Evolutionary conservation across 2,888 invertebrate genomes (phyloP).

Genomic region (Prosopocoilus inquinatus): DNA sequence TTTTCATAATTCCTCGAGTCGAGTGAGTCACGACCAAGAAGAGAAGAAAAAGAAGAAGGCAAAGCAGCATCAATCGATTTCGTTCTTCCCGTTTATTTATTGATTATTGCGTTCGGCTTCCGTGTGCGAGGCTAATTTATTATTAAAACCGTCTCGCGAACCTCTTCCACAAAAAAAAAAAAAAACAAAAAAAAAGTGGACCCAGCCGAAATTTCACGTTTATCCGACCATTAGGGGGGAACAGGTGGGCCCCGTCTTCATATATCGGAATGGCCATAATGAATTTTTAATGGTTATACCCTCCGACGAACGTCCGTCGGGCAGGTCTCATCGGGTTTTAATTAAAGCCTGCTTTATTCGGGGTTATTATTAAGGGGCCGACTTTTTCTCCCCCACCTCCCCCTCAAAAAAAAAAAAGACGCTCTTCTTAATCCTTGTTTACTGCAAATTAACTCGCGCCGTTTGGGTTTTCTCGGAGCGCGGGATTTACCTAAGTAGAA

Average conservation of each 20-base stretch:
- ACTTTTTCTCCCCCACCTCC: no score
- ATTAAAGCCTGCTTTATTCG: not conserved
- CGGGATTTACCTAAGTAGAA: no score
- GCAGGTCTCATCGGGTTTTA: not conserved
- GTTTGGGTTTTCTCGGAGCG: no score
- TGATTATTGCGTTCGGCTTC: no score
- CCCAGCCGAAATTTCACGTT: no score
- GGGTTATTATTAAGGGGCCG: no score
- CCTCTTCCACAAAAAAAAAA: slow-evolving; percentile 13
- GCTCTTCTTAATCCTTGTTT: no score
- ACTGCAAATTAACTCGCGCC: no score
- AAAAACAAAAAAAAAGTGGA: slow-evolving; percentile 18
- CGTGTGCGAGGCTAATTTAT: no score
- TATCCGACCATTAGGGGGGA: slow-evolving; percentile 5
- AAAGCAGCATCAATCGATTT: not conserved
- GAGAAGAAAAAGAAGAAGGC: not conserved
- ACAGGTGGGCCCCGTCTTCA: slow-evolving; percentile 28
- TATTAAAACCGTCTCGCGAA: not conserved
- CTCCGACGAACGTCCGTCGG: slow-evolving; percentile 1
- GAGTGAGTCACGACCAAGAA: not conserved
- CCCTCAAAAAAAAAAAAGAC: no score
- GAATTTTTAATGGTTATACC: slow-evolving; percentile 34
- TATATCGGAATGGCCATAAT: slow-evolving; percentile 33
- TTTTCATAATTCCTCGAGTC: no score
- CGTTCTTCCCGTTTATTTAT: no score